Evolutionary conservation across 2,797 vertebrate species (phyloP), one percentile per base, ranked within the genome.

Genomic region (Eleutherodactylus coqui): DNA sequence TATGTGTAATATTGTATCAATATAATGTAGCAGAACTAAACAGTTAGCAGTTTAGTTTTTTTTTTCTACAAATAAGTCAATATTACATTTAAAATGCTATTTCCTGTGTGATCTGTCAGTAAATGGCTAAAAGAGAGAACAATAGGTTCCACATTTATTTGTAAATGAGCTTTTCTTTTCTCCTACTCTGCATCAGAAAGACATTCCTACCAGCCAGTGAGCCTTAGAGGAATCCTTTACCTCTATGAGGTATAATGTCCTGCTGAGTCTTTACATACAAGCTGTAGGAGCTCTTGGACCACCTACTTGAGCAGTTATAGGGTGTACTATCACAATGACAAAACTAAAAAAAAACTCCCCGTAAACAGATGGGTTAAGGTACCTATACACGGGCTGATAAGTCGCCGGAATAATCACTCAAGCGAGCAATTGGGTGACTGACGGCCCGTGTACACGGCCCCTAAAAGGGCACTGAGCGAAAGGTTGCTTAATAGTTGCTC

Each of bases 161-260:
- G 49, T 77, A 55, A 77, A 77, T 55, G 55, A 55, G 75, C 34
- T 77, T 77, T 55, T 21, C 34, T 76, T 36, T 19, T 24, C 51
- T n/a, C 21, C 41, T 45, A 73, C 24, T 77, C 32, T 55, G 16
- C 75, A 77, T 77, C 49, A 77, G 41, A 77, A 77, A 77, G 75
- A 77, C 32, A 55, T 55, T 38, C 75, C 75, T 53, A n/a, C n/a
- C 13, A 77, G 10, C 29, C 34, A n/a, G 21, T 36, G n/a, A 47
- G 19, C 19, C 32, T 58, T 53, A 19, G 32, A 58, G 21, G 51
- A 55, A 55, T 55, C 24, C 49, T 38, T 38, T 17, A 53, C 8
- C 75, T 77, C 32, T 21, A 13, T 17, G n/a, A 55, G 51, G 51
- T 38, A n/a, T 34, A 77, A 77, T 77, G 51, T 77, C 75, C 49